Percentiles rank a stretch among this genome's conserved stretches.
These are phyloP conservation scores for Lepidothrix coronata DNA, from an alignment of 2,113 vertebrate genomes.

Conservation along the genomic window DNA sequence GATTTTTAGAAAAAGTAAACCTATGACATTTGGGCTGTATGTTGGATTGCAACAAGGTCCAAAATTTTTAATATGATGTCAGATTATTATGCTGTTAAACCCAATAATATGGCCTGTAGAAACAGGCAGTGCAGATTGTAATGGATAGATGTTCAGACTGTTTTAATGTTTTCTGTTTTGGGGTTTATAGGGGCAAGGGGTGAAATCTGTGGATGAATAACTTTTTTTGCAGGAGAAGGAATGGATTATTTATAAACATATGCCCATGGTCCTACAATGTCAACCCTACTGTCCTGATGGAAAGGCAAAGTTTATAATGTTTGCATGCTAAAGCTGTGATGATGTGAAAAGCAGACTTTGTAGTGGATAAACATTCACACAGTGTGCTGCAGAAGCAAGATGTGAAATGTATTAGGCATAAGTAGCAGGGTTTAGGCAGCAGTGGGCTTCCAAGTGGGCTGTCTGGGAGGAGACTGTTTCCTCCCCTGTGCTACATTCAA, in stretches of 20 bases:
- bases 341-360: not conserved
- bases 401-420: not conserved
- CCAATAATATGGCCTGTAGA: not conserved
- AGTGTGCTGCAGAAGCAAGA: not conserved
- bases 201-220: not conserved
- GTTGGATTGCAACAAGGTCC: not conserved
- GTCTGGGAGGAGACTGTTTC: not conserved
- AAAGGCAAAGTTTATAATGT: not conserved
- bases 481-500: not conserved
- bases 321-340: not conserved
- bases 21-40: not conserved
- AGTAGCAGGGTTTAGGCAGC: not conserved
- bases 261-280: not conserved
- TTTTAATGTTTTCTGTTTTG: not conserved
- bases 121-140: not conserved
- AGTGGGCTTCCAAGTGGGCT: not conserved
- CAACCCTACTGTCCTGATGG: not conserved
- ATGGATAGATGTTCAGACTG: not conserved
- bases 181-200: not conserved
- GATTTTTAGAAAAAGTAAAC: too few relatives aligned
- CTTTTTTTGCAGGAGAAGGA: not conserved
- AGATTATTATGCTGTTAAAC: not conserved
- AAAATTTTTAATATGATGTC: not conserved
- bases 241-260: not conserved
- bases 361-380: not conserved